phyloP scores from a whole-genome alignment of 1,140 invertebrate genomes.

The Atta texana region DNA sequence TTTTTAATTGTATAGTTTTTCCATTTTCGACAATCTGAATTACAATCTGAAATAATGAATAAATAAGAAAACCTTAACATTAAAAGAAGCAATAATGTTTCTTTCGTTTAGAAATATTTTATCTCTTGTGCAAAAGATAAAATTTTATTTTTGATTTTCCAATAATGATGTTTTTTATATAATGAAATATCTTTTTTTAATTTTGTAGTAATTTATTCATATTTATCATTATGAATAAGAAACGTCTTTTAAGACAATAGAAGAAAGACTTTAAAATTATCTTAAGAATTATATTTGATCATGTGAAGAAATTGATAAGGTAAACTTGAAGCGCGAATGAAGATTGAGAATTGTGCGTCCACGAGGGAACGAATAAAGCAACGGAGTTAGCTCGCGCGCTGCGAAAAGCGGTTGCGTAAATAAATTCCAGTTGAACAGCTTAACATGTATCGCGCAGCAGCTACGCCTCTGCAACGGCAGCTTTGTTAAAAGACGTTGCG shows the following conservation, averaged over 20 bases:
- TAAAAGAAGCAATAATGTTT: no score
- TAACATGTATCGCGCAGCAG: slow-evolving; percentile 74
- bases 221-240: no score
- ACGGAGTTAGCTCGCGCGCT: slow-evolving; percentile 12
- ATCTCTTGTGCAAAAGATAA: no score
- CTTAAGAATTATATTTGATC: neutral
- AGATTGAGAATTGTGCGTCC: slow-evolving; percentile 43
- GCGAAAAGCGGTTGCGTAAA: slow-evolving; percentile 66
- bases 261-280: neutral
- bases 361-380: slow-evolving; percentile 7
- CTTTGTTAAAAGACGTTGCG: slow-evolving; percentile 72
- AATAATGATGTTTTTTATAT: no score
- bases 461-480: slow-evolving; percentile 72
- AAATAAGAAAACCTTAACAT: no score
- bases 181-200: no score
- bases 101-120: no score
- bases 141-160: no score
- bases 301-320: slow-evolving; percentile 18
- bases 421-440: slow-evolving; percentile 80
- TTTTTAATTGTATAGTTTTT: no score
- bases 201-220: no score
- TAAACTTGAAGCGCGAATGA: slow-evolving; percentile 29
- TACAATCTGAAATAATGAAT: no score
- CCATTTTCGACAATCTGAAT: no score
- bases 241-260: neutral